These are phyloP conservation scores for Himalopsyche anomala DNA, from an alignment of 2,888 invertebrate species.

Conservation along the genomic window DNA sequence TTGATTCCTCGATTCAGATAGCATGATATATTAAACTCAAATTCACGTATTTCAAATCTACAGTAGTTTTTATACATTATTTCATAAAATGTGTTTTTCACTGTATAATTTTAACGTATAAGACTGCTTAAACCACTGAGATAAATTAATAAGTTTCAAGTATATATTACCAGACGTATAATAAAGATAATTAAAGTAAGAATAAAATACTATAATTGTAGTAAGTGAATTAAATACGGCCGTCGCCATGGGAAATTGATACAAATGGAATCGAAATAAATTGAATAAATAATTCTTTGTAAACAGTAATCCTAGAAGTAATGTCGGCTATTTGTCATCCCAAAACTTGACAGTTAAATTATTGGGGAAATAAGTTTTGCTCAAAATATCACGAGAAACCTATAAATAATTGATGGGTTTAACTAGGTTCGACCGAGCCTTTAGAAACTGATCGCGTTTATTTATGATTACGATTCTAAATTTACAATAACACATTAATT, in stretches of 20 bases:
- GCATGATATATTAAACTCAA: no score
- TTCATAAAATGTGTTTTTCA: no score
- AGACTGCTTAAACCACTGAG: no score
- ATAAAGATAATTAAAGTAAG: no score
- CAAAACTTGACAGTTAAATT: conserved; percentile 4
- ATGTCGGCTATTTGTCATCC: conserved; percentile 27
- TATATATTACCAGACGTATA: no score
- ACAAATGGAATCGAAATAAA: not conserved
- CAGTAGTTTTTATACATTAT: no score
- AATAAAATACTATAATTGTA: no score
- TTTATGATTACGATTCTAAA: not conserved
- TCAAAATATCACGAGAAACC: conserved; percentile 17
- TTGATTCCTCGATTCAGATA: no score
- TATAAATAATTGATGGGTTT: conserved; percentile 30
- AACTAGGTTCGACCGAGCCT: not conserved
- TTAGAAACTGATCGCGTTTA: not conserved
- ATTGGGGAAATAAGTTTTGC: not conserved
- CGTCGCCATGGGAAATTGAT: not conserved
- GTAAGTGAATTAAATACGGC: not conserved
- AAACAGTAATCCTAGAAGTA: not conserved
- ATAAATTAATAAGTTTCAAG: no score
- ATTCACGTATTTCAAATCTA: no score
- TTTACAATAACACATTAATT: conserved; percentile 10
- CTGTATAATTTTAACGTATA: no score
- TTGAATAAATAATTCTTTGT: conserved; percentile 28